These are phyloP conservation scores for Sebastes paucispinis DNA, from an alignment of 2,797 vertebrate species.

Conservation along the genomic window DNA sequence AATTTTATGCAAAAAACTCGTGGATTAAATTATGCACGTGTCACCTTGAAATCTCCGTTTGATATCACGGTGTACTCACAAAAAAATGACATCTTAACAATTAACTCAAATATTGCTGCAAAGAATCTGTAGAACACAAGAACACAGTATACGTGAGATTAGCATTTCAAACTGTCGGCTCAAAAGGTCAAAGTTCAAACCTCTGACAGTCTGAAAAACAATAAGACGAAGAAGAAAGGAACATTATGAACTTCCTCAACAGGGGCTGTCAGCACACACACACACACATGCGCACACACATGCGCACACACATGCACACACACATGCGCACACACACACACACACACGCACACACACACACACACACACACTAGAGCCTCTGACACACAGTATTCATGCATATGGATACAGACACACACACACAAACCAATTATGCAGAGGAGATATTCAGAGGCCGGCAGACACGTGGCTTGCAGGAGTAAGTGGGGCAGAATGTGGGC, in stretches of 20 bases:
- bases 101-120: background rate
- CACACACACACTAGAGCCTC: background rate
- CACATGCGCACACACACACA: background rate
- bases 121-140: background rate
- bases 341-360: background rate
- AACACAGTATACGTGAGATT: no score
- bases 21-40: background rate
- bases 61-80: background rate
- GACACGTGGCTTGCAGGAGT: slow-evolving; percentile 26
- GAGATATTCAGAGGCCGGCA: slow-evolving; percentile 10
- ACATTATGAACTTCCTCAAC: background rate
- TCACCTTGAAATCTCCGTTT: background rate
- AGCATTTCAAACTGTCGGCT: background rate
- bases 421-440: slow-evolving; percentile 23
- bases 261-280: background rate
- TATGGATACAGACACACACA: background rate
- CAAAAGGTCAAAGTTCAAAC: background rate
- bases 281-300: no score
- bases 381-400: background rate
- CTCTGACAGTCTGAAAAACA: background rate
- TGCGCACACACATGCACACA: no score
- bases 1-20: background rate
- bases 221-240: background rate
- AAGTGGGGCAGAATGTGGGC: slow-evolving; percentile 33
- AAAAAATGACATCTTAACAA: background rate